Base-by-base conservation (phyloP, 2,888 invertebrate species). In the Drosophila nr. fundita region DNA sequence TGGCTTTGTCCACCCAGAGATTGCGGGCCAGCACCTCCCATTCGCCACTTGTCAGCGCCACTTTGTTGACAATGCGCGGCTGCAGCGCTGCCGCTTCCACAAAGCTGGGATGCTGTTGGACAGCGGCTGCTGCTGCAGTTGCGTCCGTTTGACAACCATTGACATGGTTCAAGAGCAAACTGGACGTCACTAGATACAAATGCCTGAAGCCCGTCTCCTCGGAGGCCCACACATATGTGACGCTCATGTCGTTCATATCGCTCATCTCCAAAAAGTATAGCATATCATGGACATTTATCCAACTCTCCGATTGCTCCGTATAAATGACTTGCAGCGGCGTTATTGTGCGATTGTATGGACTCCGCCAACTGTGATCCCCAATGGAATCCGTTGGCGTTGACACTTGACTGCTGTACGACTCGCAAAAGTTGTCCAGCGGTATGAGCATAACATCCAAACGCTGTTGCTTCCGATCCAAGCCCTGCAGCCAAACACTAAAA, bases 221-320 rank as follows among this genome's bases (percentile, higher is more conserved):
- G 48, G 97, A 97, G 0, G 97, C 97, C 98, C 98, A 99, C 57
- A 99, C 94, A 93, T 98, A 98, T 74, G 94, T 94, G 21, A 96
- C 92, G 53, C 91, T 91, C 4, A 91, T 86, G 1, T 93, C 55
- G 29, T 38, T 55, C 29, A 15, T 15, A 15, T 55, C 92, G 7
- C 91, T 90, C 1, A 92, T 87, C 72, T 95, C 94, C 73, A 98
- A 94, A 93, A 98, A 98, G 92, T 97, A 95, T 0, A 99, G 94
- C 71, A 98, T 94, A 92, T 99, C 98, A 92, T 98, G 97, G 2
- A 98, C 97, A 93, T 99, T 98, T 70, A 99, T 96, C 99, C 99
- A 99, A n/a, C 97, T 95, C 68, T 96, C 95, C 0, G 97, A 96
- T 70, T 87, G 86, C 73, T 92, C 91, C 76, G 94, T 92, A 71